Percentiles rank a stretch among this genome's conserved stretches.
These are phyloP conservation scores for Cyaniris semiargus DNA, from an alignment of 2,888 invertebrate species.

Conservation along the genomic window DNA sequence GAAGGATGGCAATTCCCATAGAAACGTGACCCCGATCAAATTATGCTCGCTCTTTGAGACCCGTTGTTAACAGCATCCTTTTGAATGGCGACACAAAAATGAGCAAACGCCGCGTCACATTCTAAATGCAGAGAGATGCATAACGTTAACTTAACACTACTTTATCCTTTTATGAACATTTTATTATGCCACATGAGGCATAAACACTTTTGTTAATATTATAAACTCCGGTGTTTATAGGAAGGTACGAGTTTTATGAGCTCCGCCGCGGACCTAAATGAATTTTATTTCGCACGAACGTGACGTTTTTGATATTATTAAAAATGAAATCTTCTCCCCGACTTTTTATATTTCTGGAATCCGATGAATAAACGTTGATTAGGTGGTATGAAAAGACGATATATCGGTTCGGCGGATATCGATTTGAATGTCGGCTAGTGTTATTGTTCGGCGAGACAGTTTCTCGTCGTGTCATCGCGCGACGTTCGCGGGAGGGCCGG, in stretches of 20 bases:
- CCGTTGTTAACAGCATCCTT: slow-evolving; percentile 79
- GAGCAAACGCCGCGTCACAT: slow-evolving; percentile 76
- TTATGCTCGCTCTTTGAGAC: slow-evolving; percentile 77
- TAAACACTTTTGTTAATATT: slow-evolving; percentile 57
- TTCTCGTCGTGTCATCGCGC: slow-evolving; percentile 59
- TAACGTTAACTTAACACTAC: slow-evolving; percentile 74
- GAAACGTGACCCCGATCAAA: slow-evolving; percentile 77
- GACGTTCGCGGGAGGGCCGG: slow-evolving; percentile 62
- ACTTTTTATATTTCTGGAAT: neutral
- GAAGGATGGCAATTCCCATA: slow-evolving; percentile 69
- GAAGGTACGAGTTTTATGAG: slow-evolving; percentile 32
- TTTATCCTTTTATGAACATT: slow-evolving; percentile 64
- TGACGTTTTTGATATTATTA: slow-evolving; percentile 17
- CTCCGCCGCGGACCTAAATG: slow-evolving; percentile 19
- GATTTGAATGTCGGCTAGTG: slow-evolving; percentile 31
- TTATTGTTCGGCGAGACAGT: slow-evolving; percentile 20
- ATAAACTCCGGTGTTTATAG: slow-evolving; percentile 54
- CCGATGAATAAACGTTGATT: slow-evolving; percentile 5
- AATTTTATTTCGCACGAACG: slow-evolving; percentile 6
- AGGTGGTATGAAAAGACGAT: neutral
- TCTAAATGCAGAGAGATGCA: slow-evolving; percentile 64
- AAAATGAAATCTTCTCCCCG: neutral
- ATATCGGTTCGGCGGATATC: slow-evolving; percentile 8
- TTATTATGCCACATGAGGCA: slow-evolving; percentile 56
- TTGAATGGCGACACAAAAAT: slow-evolving; percentile 74